Evolutionary conservation across 1,140 invertebrate genomes (phyloP).

Genomic region (Limonius californicus): DNA sequence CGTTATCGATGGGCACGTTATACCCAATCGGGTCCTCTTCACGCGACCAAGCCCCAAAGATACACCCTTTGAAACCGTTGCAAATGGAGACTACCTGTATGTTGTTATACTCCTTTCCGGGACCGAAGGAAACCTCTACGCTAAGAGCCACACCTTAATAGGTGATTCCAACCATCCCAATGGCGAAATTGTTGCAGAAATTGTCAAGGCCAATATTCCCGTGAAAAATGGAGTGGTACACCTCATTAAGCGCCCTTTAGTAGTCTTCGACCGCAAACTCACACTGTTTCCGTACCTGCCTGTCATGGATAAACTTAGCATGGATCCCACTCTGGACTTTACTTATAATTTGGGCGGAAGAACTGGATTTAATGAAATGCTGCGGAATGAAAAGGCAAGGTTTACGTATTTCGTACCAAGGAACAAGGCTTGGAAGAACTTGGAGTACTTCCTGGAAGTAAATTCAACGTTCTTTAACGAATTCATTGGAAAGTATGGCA

Average conservation of each 20-base stretch:
- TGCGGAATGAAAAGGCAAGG: background rate
- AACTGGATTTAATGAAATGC: background rate
- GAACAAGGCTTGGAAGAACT: constrained; percentile 28
- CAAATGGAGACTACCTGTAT: constrained; percentile 76
- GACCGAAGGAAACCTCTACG: constrained; percentile 60
- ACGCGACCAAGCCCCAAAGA: constrained; percentile 67
- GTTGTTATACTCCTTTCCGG: constrained; percentile 59
- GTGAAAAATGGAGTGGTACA: constrained; percentile 87
- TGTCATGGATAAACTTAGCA: constrained; percentile 25
- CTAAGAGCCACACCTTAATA: constrained; percentile 75
- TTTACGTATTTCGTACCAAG: constrained; percentile 34
- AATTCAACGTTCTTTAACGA: background rate
- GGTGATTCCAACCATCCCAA: constrained; percentile 66
- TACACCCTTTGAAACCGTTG: constrained; percentile 66
- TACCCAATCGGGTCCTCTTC: constrained; percentile 78
- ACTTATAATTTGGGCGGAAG: constrained; percentile 21
- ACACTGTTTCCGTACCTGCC: constrained; percentile 31
- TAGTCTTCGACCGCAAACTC: constrained; percentile 23
- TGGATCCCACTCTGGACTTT: constrained; percentile 24
- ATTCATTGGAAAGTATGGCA: background rate
- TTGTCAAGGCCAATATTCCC: constrained; percentile 82
- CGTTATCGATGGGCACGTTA: constrained; percentile 81
- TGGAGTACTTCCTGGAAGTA: constrained; percentile 8
- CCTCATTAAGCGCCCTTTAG: constrained; percentile 61
- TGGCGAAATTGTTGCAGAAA: constrained; percentile 79